phyloP scores from a whole-genome alignment of 92 coral and sea anemone species.

The Paragorgia papillata region DNA sequence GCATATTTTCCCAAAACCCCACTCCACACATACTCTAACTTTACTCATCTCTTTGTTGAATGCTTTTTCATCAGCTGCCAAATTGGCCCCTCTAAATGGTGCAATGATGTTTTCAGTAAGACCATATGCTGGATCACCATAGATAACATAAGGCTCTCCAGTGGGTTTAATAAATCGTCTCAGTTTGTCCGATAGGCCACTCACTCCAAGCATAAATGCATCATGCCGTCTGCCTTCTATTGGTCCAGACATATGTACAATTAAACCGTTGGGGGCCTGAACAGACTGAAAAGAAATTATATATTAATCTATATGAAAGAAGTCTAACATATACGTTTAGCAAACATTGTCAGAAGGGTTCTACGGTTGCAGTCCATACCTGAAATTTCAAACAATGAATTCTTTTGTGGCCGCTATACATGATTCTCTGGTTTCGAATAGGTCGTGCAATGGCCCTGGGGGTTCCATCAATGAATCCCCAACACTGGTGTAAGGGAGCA shows the following conservation, averaged over 20 bases:
- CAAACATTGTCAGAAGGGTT: too few relatives aligned
- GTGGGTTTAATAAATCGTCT: constrained; percentile 47
- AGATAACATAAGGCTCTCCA: constrained; percentile 74
- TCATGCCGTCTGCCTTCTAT: constrained; percentile 75
- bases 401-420: constrained; percentile 70
- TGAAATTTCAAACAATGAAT: constrained; percentile 68
- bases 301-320: neutral
- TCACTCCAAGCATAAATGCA: constrained; percentile 73
- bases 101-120: constrained; percentile 62
- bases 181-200: constrained; percentile 62
- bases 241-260: constrained; percentile 69
- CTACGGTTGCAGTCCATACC: constrained; percentile 38
- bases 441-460: constrained; percentile 60
- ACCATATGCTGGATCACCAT: constrained; percentile 77
- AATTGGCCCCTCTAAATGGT: constrained; percentile 60
- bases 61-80: constrained; percentile 54
- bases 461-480: constrained; percentile 74
- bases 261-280: constrained; percentile 47
- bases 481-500: constrained; percentile 60
- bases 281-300: constrained; percentile 12
- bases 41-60: constrained; percentile 69
- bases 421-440: constrained; percentile 53
- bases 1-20: constrained; percentile 75
- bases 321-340: neutral
- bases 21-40: constrained; percentile 58